These are phyloP conservation scores for Phrynocephalus guinanensis DNA, from an alignment of 2,797 vertebrate species.

Conservation along the genomic window DNA sequence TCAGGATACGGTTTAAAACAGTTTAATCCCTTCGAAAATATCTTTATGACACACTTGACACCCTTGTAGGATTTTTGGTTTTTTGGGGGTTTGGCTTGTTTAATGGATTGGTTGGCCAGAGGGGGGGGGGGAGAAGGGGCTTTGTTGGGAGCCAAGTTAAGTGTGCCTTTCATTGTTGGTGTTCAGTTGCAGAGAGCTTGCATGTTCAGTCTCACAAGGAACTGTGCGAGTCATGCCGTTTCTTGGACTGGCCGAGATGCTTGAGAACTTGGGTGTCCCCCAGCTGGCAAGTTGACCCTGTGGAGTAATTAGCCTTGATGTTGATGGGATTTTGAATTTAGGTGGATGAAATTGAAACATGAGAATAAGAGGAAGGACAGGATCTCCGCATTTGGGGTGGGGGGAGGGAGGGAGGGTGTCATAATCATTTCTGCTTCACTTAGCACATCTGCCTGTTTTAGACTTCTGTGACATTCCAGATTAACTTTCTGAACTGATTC, in stretches of 20 bases:
- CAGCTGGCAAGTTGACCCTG: neutral
- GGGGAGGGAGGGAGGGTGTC: neutral
- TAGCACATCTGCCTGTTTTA: neutral
- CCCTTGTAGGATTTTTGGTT: too few relatives aligned
- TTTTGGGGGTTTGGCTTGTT: neutral
- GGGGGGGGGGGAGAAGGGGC: neutral
- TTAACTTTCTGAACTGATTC: neutral
- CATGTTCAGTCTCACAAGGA: neutral
- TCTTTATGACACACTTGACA: neutral
- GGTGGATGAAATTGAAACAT: neutral
- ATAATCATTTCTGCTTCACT: neutral
- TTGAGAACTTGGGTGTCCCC: conserved; percentile 9
- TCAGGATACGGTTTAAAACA: conserved; percentile 11
- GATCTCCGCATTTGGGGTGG: neutral
- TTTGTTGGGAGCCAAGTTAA: neutral
- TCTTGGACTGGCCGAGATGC: fast-evolving
- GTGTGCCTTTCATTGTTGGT: neutral
- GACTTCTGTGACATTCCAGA: neutral
- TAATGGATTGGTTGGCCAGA: too few relatives aligned
- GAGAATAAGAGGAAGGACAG: conserved; percentile 7
- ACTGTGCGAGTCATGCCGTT: neutral
- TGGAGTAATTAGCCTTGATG: neutral
- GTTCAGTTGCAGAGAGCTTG: neutral
- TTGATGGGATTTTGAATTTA: neutral
- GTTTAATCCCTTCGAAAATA: conserved; percentile 24